A percentile compares a stretch with the other conserved stretches of the same genome.
Conservation (phyloP, 2,888 invertebrate genomes). For the Drosophila algonquin region DNA sequence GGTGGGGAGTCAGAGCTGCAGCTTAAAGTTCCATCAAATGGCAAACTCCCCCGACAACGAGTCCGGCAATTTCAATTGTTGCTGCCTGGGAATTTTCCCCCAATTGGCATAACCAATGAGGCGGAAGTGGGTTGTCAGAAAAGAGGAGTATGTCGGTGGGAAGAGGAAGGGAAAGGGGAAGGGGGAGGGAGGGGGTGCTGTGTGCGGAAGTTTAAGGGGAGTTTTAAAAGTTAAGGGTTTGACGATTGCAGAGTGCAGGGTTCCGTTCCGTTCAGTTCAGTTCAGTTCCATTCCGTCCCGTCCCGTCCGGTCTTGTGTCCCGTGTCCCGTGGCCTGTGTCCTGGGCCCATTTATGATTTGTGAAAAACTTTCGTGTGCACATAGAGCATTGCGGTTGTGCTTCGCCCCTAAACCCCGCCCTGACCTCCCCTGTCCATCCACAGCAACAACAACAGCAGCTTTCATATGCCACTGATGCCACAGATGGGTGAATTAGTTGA, state of each 20-base stretch:
- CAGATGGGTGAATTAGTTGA: too few species aligned
- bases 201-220: neutral
- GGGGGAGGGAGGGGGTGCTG: too few species aligned
- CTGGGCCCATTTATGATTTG: constrained; percentile 38
- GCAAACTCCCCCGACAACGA: constrained; percentile 8
- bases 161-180: neutral
- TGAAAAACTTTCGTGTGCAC: constrained; percentile 31
- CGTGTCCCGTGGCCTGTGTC: constrained; percentile 2
- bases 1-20: neutral
- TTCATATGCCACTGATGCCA: constrained; percentile 1
- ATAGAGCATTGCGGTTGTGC: constrained; percentile 24
- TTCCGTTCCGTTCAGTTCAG: neutral
- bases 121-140: constrained; percentile 12
- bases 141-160: neutral
- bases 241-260: neutral
- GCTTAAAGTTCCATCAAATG: constrained; percentile 37
- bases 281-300: neutral
- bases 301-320: neutral
- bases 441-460: constrained; percentile 9
- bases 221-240: neutral
- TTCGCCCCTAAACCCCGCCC: too few species aligned
- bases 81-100: constrained; percentile 32
- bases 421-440: too few species aligned
- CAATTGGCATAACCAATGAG: constrained; percentile 47
- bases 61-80: constrained; percentile 42